Conservation (phyloP, 2,888 invertebrate genomes). For the Nephrotoma flavescens region DNA sequence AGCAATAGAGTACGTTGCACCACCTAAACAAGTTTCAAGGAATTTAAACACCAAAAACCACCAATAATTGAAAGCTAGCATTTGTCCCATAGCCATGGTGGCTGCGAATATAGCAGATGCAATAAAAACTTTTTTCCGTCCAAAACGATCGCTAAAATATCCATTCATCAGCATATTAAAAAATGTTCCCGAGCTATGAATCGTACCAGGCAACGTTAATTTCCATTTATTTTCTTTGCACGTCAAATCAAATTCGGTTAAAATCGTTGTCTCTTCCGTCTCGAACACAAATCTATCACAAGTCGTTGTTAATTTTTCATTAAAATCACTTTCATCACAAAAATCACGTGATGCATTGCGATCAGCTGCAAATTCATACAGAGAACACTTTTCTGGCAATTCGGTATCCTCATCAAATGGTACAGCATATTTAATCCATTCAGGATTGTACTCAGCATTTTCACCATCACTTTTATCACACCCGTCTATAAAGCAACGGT, state of each 20-base stretch:
- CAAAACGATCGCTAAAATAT: not conserved
- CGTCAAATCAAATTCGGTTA: not conserved
- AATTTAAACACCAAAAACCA: not conserved
- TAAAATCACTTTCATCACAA: not conserved
- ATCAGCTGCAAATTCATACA: not conserved
- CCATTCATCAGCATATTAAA: not conserved
- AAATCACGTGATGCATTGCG: not conserved
- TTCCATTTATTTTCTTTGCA: not conserved
- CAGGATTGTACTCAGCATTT: not conserved
- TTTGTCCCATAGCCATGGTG: not conserved
- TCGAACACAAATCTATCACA: not conserved
- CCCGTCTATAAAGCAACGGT: not conserved
- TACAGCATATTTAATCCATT: not conserved
- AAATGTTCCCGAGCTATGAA: not conserved
- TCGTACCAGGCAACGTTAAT: not conserved
- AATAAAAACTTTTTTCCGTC: not conserved
- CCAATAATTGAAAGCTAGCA: not conserved
- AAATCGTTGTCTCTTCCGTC: not conserved
- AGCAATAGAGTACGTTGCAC: not conserved
- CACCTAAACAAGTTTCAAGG: not conserved
- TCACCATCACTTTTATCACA: not conserved
- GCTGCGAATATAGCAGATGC: not conserved
- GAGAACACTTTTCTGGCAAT: not conserved
- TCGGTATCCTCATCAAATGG: not conserved
- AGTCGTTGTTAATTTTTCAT: not conserved